phyloP scores from a whole-genome alignment of 2,888 invertebrate genomes.

The Lycocerus yunnanus region DNA sequence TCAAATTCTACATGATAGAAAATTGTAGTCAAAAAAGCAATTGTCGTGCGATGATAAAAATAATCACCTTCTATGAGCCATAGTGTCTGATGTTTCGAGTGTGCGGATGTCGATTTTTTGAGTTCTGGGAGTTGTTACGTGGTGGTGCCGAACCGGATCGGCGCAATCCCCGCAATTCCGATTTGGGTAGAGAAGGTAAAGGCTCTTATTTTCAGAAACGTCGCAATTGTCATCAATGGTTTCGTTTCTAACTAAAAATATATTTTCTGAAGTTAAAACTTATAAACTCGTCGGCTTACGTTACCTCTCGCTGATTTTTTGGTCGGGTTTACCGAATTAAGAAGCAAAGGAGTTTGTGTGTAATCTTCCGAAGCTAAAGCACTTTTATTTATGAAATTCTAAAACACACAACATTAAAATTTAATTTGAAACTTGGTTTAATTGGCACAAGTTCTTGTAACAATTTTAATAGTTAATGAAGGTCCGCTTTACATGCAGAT shows the following conservation, averaged over 20 bases:
- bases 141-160: background rate
- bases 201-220: conserved; percentile 24
- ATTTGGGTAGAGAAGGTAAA: conserved; percentile 24
- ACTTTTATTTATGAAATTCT: background rate
- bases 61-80: conserved; percentile 27
- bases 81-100: background rate
- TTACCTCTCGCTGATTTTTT: background rate
- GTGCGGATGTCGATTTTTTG: conserved; percentile 19
- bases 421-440: background rate
- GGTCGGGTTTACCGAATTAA: background rate
- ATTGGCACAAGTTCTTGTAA: background rate
- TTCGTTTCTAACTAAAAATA: background rate
- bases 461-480: background rate
- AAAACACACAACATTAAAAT: background rate
- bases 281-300: background rate
- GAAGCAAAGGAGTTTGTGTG: background rate
- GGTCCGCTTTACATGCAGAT: background rate
- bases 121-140: background rate
- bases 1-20: conserved; percentile 28
- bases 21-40: conserved; percentile 19
- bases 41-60: conserved; percentile 4
- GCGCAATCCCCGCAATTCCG: background rate
- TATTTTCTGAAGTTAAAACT: background rate
- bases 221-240: background rate
- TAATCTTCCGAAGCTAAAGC: background rate